Percentiles rank a stretch among this genome's conserved stretches.
These are phyloP conservation scores for Cherax destructor DNA, from an alignment of 1,140 invertebrate species.

Conservation along the genomic window DNA sequence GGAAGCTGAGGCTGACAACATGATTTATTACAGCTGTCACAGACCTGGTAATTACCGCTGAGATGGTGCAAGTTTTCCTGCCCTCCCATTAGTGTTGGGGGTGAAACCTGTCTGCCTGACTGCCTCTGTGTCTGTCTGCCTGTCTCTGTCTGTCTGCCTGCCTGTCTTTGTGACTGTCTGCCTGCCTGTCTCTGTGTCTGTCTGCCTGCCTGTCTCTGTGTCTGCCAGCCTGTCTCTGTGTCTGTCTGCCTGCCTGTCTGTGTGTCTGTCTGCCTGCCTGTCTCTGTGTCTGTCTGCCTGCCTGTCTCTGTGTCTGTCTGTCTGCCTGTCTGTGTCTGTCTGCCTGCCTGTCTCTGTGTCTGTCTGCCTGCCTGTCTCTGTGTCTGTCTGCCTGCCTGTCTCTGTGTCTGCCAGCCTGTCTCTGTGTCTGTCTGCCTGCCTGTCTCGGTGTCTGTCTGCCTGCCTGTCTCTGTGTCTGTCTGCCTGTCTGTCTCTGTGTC, in stretches of 20 bases:
- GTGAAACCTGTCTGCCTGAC: neutral
- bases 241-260: slow-evolving; percentile 4
- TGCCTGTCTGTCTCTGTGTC: neutral
- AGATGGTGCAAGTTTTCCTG: slow-evolving; percentile 50
- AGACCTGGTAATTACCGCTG: slow-evolving; percentile 28
- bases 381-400: neutral
- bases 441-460: neutral
- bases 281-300: neutral
- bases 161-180: neutral
- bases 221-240: slow-evolving; percentile 30
- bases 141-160: neutral
- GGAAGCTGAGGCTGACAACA: slow-evolving; percentile 21
- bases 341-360: neutral
- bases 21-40: slow-evolving; percentile 46
- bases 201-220: slow-evolving; percentile 10
- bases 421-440: neutral
- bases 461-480: neutral
- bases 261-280: slow-evolving; percentile 28
- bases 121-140: neutral
- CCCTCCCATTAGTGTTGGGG: slow-evolving; percentile 24
- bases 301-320: neutral
- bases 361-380: neutral
- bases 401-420: neutral
- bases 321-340: slow-evolving; percentile 3
- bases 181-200: neutral